Conservation (phyloP, 37 sponge, comb jelly and placozoan genomes). For the Tethya wilhelma region DNA sequence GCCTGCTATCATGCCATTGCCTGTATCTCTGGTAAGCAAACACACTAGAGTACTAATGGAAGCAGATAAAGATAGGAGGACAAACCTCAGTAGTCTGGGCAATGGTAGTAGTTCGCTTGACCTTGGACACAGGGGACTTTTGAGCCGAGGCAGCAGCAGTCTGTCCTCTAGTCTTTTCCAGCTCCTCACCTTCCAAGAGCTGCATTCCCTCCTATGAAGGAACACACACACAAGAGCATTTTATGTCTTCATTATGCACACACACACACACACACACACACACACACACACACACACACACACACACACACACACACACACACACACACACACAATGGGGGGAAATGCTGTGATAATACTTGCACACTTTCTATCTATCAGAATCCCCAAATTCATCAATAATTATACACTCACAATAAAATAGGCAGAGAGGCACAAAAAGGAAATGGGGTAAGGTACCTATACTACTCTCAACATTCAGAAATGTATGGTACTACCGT, state of each 20-base stretch:
- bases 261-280: neutral
- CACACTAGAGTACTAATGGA: no score
- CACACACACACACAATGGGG: slow-evolving; percentile 13
- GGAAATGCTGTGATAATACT: no score
- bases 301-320: neutral
- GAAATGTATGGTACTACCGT: no score
- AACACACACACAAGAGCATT: neutral
- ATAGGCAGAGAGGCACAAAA: no score
- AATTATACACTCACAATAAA: no score
- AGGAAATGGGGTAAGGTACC: no score
- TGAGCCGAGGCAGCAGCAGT: slow-evolving; percentile 22
- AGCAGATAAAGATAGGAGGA: neutral
- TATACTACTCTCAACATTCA: no score
- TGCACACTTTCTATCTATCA: no score
- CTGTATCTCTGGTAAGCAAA: no score
- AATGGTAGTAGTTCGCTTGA: slow-evolving; percentile 67
- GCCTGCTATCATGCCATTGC: no score
- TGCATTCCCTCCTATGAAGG: slow-evolving; percentile 53
- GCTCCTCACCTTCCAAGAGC: slow-evolving; percentile 53
- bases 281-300: neutral
- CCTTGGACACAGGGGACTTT: slow-evolving; percentile 25
- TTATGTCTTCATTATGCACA: no score
- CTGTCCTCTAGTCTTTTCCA: slow-evolving; percentile 70
- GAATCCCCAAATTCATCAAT: no score
- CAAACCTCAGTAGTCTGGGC: slow-evolving; percentile 60